A percentile compares a stretch with the other conserved stretches of the same genome.
phyloP scores from a whole-genome alignment of 2,888 invertebrate genomes.

The Ennomos erosarius region DNA sequence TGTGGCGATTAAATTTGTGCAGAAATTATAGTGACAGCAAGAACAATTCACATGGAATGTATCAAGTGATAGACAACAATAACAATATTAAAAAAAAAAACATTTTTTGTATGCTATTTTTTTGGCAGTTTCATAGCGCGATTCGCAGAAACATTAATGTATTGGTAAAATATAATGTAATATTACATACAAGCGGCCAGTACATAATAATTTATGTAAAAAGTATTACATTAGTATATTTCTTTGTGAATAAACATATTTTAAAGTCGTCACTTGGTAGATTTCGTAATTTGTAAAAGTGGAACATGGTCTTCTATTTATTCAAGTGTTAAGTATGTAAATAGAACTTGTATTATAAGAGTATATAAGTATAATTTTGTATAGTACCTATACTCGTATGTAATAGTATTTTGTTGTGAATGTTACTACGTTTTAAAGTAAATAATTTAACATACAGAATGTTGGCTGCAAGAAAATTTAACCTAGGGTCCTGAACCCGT shows the following conservation, averaged over 20 bases:
- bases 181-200: no score
- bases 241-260: background rate
- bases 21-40: constrained; percentile 29
- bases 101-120: no score
- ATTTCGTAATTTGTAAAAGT: constrained; percentile 50
- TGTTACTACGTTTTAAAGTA: constrained; percentile 54
- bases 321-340: constrained; percentile 71
- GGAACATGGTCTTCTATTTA: constrained; percentile 57
- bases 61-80: constrained; percentile 27
- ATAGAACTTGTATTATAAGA: constrained; percentile 59
- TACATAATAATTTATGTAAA: background rate
- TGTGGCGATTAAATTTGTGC: constrained; percentile 32
- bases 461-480: constrained; percentile 39
- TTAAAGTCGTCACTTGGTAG: constrained; percentile 18
- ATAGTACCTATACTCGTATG: constrained; percentile 53
- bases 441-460: constrained; percentile 54
- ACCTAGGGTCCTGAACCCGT: background rate
- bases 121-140: no score
- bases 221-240: background rate
- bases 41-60: constrained; percentile 21
- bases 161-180: no score
- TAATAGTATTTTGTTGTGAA: constrained; percentile 65
- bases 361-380: constrained; percentile 73
- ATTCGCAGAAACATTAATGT: no score
- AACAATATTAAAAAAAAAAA: no score